phyloP scores from a whole-genome alignment of 2,888 invertebrate species.

The Linnaemya vulpina region DNA sequence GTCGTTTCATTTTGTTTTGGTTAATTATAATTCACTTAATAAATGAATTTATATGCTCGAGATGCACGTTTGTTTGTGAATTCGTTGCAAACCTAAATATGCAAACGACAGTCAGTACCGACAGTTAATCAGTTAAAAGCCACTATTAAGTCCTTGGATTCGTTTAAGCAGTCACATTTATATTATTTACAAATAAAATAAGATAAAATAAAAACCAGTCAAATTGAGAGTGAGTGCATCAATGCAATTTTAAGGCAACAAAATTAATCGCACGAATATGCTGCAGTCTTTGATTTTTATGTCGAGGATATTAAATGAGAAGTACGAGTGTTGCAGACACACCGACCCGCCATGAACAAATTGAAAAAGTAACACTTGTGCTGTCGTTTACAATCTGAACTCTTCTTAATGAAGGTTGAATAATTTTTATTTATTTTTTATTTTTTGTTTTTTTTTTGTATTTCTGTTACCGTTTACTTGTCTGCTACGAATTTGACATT shows the following conservation, averaged over 20 bases:
- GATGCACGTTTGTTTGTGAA: slow-evolving; percentile 15
- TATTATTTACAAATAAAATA: background rate
- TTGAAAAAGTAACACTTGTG: slow-evolving; percentile 54
- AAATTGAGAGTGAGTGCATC: slow-evolving; percentile 21
- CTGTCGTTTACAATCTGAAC: slow-evolving; percentile 35
- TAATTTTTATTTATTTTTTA: slow-evolving; percentile 14
- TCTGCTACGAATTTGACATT: slow-evolving; percentile 58
- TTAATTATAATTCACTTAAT: slow-evolving; percentile 54
- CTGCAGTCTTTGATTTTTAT: background rate
- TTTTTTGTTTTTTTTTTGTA: slow-evolving; percentile 14
- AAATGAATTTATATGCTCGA: slow-evolving; percentile 46
- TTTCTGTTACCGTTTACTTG: slow-evolving; percentile 10
- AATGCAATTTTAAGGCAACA: slow-evolving; percentile 28
- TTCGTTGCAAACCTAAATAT: slow-evolving; percentile 47
- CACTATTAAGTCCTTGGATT: slow-evolving; percentile 64
- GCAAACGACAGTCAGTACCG: slow-evolving; percentile 17
- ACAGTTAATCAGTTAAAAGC: slow-evolving; percentile 67
- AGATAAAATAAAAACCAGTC: background rate
- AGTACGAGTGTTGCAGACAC: too few species aligned
- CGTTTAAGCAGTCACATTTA: slow-evolving; percentile 14
- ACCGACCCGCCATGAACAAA: background rate
- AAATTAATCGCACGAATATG: background rate
- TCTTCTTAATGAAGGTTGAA: slow-evolving; percentile 56
- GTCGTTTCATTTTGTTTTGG: too few species aligned
- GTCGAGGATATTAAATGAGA: background rate